Conservation (phyloP, 2,888 invertebrate species). For the Phengaris alcon region DNA sequence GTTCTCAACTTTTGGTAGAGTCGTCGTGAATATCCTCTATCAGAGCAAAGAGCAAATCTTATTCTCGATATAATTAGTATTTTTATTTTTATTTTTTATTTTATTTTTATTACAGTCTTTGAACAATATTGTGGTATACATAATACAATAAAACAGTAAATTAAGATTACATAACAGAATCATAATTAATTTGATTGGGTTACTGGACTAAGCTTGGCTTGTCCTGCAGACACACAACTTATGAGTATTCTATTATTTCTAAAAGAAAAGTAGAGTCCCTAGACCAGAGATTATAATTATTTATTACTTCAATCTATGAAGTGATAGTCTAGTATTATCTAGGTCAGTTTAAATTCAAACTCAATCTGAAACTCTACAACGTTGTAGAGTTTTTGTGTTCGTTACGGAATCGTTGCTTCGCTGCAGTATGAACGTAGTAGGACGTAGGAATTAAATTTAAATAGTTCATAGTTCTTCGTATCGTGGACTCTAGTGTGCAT, state of each 20-base stretch:
- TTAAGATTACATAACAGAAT: too few species aligned
- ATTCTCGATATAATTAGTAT: too few species aligned
- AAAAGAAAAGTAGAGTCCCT: background rate
- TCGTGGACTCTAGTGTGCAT: background rate
- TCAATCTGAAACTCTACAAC: background rate
- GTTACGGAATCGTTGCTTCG: conserved; percentile 1
- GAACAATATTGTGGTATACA: too few species aligned
- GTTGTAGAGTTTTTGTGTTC: conserved; percentile 14
- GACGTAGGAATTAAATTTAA: background rate
- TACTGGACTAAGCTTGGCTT: too few species aligned
- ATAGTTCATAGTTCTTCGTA: background rate
- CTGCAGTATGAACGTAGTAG: background rate
- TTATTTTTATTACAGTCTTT: too few species aligned
- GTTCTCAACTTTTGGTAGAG: too few species aligned
- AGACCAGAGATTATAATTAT: background rate
- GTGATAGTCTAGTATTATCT: background rate
- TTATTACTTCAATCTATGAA: background rate
- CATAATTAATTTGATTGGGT: too few species aligned
- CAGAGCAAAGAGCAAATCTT: too few species aligned
- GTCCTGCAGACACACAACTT: too few species aligned
- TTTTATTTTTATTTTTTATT: too few species aligned
- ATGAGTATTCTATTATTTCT: background rate
- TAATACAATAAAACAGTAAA: too few species aligned
- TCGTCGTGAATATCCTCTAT: too few species aligned
- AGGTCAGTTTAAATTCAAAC: background rate